Percentiles rank a stretch among this genome's conserved stretches.
These are phyloP conservation scores for Neuroterus valhalla DNA, from an alignment of 1,140 invertebrate genomes.

Conservation along the genomic window DNA sequence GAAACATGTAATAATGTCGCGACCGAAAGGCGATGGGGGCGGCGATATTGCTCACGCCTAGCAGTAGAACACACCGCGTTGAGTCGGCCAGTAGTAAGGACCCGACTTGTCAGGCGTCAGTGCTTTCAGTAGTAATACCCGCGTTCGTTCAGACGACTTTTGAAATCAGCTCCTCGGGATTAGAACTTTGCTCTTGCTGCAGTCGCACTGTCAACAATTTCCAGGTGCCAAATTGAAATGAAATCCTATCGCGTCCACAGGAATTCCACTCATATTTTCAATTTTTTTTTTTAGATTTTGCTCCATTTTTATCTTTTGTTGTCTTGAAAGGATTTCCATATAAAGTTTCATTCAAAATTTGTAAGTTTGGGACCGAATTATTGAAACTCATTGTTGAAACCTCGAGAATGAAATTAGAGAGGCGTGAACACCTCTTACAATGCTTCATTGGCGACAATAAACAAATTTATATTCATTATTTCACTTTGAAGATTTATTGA, in stretches of 20 bases:
- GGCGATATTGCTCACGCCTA: slow-evolving; percentile 16
- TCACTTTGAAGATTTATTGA: no score
- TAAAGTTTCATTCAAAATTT: no score
- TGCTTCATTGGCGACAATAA: no score
- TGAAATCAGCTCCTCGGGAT: slow-evolving; percentile 9
- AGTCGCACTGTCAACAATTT: slow-evolving; percentile 10
- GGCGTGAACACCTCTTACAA: no score
- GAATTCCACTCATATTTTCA: neutral
- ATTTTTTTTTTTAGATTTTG: neutral
- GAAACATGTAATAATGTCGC: slow-evolving; percentile 23
- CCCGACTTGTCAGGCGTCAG: slow-evolving; percentile 17
- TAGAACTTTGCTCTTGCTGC: slow-evolving; percentile 5
- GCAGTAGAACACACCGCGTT: slow-evolving; percentile 48
- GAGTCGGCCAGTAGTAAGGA: slow-evolving; percentile 46
- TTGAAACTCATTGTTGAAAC: no score
- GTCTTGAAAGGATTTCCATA: neutral
- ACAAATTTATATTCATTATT: no score
- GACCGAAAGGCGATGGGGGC: neutral
- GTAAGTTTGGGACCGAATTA: no score
- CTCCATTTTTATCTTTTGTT: neutral
- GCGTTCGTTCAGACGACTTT: neutral
- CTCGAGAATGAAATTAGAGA: no score
- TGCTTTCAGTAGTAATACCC: slow-evolving; percentile 26
- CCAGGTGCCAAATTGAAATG: slow-evolving; percentile 12
- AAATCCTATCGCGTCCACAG: neutral